Percentiles rank a stretch among this genome's conserved stretches.
phyloP scores from a whole-genome alignment of 2,888 invertebrate genomes.

The Seira musarum region DNA sequence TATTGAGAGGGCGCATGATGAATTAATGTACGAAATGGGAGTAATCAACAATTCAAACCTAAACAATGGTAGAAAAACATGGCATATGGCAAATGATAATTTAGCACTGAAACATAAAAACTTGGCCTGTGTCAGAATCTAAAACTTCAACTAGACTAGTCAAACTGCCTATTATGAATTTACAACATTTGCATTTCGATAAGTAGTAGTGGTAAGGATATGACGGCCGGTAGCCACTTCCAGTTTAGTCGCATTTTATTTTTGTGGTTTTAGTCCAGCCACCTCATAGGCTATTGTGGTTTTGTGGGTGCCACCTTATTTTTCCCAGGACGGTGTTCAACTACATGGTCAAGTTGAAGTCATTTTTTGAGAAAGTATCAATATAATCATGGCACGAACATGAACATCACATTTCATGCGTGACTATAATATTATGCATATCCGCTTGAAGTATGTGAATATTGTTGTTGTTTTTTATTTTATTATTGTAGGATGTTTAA shows the following conservation, averaged over 20 bases:
- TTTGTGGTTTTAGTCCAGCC: constrained; percentile 38
- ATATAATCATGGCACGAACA: background rate
- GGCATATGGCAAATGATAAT: constrained; percentile 21
- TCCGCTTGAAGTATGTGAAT: too few relatives aligned
- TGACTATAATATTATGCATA: too few relatives aligned
- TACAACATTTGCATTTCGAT: too few relatives aligned
- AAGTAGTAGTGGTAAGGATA: too few relatives aligned
- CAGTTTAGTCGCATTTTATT: constrained; percentile 15
- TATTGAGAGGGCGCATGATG: too few relatives aligned
- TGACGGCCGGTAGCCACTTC: too few relatives aligned
- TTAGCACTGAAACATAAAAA: background rate
- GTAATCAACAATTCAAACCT: background rate
- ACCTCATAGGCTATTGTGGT: constrained; percentile 37
- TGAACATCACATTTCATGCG: too few relatives aligned
- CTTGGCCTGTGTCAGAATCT: constrained; percentile 4
- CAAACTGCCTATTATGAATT: too few relatives aligned
- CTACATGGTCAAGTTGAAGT: background rate
- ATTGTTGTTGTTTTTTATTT: too few relatives aligned
- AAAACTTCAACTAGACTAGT: too few relatives aligned
- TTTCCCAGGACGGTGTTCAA: constrained; percentile 25
- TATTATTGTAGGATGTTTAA: too few relatives aligned
- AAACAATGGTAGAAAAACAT: background rate
- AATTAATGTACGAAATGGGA: constrained; percentile 9
- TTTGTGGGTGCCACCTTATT: constrained; percentile 45
- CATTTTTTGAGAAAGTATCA: too few relatives aligned